Conservation (phyloP, 2,888 invertebrate genomes). For the Spodoptera littoralis region DNA sequence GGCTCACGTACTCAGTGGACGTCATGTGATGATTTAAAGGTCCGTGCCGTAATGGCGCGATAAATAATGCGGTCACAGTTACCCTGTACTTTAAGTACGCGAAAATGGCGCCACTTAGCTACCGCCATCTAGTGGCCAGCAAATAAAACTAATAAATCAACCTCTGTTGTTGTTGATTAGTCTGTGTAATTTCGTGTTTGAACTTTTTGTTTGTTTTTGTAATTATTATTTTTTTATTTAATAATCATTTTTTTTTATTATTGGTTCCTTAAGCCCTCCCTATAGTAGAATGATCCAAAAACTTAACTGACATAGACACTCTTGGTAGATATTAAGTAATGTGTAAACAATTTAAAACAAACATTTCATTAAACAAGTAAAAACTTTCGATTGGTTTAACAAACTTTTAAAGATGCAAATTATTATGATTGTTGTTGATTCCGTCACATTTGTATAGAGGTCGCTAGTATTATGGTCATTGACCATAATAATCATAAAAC, state of each 20-base stretch:
- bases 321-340: too few species aligned
- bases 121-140: conserved; percentile 77
- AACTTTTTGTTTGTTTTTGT: conserved; percentile 17
- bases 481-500: conserved; percentile 56
- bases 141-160: conserved; percentile 73
- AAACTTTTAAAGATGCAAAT: too few species aligned
- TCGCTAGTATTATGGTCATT: conserved; percentile 60
- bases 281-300: too few species aligned
- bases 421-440: too few species aligned
- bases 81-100: conserved; percentile 74
- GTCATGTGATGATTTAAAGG: conserved; percentile 89
- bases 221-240: background rate
- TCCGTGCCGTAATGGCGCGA: conserved; percentile 86
- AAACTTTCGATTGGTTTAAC: too few species aligned
- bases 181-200: conserved; percentile 61
- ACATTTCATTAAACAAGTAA: too few species aligned
- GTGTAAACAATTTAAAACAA: too few species aligned
- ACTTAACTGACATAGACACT: too few species aligned
- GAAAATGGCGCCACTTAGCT: conserved; percentile 82
- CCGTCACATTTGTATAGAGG: conserved; percentile 59
- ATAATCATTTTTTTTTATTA: too few species aligned
- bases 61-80: conserved; percentile 86
- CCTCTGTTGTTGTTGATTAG: conserved; percentile 68
- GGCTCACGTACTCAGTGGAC: conserved; percentile 77
- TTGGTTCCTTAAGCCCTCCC: too few species aligned